Evolutionary conservation across 2,888 invertebrate genomes (phyloP).

Genomic region (Ectropis crepuscularia): DNA sequence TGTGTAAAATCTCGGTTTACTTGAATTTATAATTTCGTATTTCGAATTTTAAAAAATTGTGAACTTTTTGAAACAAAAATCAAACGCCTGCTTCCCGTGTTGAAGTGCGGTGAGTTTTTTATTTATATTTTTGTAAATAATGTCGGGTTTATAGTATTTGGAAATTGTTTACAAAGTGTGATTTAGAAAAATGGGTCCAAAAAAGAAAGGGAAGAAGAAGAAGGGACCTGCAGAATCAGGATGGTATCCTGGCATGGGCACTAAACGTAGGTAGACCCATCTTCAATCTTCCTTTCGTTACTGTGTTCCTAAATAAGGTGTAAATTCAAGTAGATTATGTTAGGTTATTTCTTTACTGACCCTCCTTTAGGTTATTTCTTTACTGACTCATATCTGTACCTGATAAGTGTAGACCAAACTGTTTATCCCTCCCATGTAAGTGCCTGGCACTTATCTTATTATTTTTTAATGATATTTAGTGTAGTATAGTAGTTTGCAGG

Average conservation of each 20-base stretch:
- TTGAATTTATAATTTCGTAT: constrained; percentile 7
- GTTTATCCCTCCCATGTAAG: too few relatives aligned
- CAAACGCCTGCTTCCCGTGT: constrained; percentile 16
- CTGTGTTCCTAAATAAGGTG: too few relatives aligned
- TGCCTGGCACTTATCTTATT: too few relatives aligned
- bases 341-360: too few relatives aligned
- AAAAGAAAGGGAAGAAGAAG: constrained; percentile 65
- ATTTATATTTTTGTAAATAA: constrained; percentile 52
- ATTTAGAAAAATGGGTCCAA: constrained; percentile 64
- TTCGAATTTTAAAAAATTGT: constrained; percentile 3
- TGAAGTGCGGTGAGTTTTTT: constrained; percentile 59
- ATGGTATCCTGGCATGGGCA: constrained; percentile 78
- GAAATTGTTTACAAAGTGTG: constrained; percentile 50
- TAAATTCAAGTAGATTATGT: too few relatives aligned
- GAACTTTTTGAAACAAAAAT: constrained; percentile 22
- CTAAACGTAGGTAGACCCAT: constrained; percentile 64
- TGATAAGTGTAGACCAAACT: too few relatives aligned
- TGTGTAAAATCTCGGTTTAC: neutral
- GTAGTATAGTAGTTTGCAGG: too few relatives aligned
- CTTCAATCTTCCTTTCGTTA: neutral
- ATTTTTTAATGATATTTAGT: too few relatives aligned
- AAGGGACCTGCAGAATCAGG: constrained; percentile 72
- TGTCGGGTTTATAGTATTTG: constrained; percentile 64
- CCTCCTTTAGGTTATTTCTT: too few relatives aligned
- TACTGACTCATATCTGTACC: too few relatives aligned